Conservation (phyloP, 1,140 invertebrate species). For the Hyles euphorbiae region DNA sequence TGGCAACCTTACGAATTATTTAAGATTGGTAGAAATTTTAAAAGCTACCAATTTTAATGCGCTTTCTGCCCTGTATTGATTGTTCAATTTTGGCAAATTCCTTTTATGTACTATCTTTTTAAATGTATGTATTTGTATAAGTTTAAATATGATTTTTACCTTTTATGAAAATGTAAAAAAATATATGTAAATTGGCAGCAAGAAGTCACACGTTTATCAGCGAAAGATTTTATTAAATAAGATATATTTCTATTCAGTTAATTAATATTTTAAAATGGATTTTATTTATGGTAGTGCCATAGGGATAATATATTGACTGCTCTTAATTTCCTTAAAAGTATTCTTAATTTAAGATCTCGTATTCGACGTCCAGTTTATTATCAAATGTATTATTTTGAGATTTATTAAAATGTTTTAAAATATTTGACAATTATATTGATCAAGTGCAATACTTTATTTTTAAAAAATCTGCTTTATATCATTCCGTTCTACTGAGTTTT, state of each 20-base stretch:
- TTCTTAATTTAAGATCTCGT: conserved; percentile 18
- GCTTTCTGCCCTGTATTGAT: too few species aligned
- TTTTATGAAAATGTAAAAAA: too few species aligned
- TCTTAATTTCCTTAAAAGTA: conserved; percentile 10
- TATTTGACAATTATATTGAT: conserved; percentile 11
- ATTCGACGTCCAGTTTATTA: conserved; percentile 16
- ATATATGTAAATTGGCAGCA: too few species aligned
- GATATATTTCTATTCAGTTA: background rate
- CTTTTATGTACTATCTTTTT: too few species aligned
- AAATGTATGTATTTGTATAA: too few species aligned
- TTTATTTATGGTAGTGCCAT: conserved; percentile 22
- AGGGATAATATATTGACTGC: conserved; percentile 16
- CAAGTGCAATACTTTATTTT: conserved; percentile 13
- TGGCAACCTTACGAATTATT: too few species aligned
- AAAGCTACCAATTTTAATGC: too few species aligned
- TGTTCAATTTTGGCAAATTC: too few species aligned
- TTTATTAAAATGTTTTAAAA: conserved; percentile 12
- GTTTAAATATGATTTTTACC: too few species aligned
- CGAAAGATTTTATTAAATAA: conserved; percentile 2
- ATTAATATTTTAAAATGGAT: conserved; percentile 3
- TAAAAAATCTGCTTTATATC: background rate
- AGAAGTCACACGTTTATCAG: too few species aligned
- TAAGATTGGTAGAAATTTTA: too few species aligned
- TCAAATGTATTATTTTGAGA: conserved; percentile 11
- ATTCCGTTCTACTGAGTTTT: conserved; percentile 10